phyloP scores from a whole-genome alignment of 1,140 invertebrate genomes.

The Drosophila tropicalis region DNA sequence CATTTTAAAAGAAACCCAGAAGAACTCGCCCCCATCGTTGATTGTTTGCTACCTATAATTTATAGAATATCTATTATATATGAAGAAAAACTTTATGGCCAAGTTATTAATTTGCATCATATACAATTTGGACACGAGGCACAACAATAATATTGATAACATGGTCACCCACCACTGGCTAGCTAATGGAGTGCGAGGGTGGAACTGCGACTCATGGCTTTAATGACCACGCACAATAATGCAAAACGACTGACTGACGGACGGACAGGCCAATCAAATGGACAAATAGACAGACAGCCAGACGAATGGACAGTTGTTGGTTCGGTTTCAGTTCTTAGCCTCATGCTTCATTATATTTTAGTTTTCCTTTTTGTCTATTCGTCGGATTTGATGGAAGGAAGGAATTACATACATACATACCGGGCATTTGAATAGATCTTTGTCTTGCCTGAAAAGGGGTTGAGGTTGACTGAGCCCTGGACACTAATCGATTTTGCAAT shows the following conservation, averaged over 20 bases:
- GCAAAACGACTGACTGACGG: conserved; percentile 38
- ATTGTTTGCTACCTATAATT: conserved; percentile 37
- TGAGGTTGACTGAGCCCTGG: conserved; percentile 48
- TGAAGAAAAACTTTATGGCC: conserved; percentile 16
- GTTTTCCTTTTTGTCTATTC: conserved; percentile 61
- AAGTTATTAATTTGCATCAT: conserved; percentile 67
- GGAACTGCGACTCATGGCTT: conserved; percentile 35
- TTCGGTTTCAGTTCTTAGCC: conserved; percentile 16
- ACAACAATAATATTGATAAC: conserved; percentile 57
- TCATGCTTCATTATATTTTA: conserved; percentile 33
- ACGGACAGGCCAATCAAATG: conserved; percentile 33
- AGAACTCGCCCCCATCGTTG: conserved; percentile 16
- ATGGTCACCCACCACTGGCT: conserved; percentile 13
- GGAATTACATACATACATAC: conserved; percentile 13
- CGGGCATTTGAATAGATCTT: conserved; percentile 32
- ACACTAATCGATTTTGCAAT: conserved; percentile 78
- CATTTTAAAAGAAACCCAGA: conserved; percentile 19
- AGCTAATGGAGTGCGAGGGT: not conserved
- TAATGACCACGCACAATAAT: conserved; percentile 78
- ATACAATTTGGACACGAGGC: conserved; percentile 30
- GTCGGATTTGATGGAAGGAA: conserved; percentile 22
- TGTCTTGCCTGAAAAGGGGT: conserved; percentile 27
- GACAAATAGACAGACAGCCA: conserved; percentile 23
- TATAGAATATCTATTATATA: conserved; percentile 9
- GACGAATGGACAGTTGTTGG: conserved; percentile 12